Conservation (phyloP, 2,113 vertebrate species). For the Panthera leo region DNA sequence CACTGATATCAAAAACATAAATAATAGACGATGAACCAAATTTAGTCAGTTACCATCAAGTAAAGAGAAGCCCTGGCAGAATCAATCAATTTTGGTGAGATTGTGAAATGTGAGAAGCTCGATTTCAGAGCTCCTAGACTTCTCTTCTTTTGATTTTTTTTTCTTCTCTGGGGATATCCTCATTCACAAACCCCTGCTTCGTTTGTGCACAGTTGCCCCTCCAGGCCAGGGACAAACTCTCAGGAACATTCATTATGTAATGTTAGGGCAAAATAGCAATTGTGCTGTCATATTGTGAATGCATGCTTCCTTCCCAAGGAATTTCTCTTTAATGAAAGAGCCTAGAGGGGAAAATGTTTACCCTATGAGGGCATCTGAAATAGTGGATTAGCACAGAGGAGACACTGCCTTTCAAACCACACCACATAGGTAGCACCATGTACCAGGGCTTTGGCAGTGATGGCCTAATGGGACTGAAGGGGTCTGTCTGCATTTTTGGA, state of each 20-base stretch:
- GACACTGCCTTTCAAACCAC: not conserved
- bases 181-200: not conserved
- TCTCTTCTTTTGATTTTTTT: not conserved
- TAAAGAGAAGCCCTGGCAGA: not conserved
- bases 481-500: not conserved
- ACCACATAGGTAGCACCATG: not conserved
- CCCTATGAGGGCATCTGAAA: not conserved
- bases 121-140: not conserved
- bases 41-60: not conserved
- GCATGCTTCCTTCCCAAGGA: not conserved
- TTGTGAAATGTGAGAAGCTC: not conserved
- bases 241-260: not conserved
- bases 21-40: not conserved
- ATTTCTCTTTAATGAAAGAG: slow-evolving; percentile 1
- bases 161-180: not conserved
- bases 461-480: not conserved
- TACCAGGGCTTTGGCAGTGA: not conserved
- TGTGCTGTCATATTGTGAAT: not conserved
- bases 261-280: not conserved
- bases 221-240: not conserved
- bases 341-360: not conserved
- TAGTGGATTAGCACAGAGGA: not conserved
- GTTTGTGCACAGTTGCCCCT: not conserved
- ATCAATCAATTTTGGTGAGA: not conserved
- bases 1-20: not conserved